These are phyloP conservation scores for Trichogramma pretiosum DNA, from an alignment of 1,140 invertebrate species.

Conservation along the genomic window DNA sequence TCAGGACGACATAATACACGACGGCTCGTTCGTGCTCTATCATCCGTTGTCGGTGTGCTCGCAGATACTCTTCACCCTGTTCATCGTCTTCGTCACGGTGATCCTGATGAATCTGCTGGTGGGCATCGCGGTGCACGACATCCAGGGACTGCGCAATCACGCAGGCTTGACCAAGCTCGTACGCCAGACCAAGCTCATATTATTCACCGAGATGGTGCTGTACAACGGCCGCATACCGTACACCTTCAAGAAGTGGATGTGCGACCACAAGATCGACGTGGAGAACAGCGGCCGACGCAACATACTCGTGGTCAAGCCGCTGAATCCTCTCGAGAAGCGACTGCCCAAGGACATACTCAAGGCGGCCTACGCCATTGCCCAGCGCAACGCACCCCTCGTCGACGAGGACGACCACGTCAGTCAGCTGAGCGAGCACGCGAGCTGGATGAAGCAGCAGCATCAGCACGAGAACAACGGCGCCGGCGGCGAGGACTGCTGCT, in stretches of 20 bases:
- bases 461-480: no score
- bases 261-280: constrained; percentile 39
- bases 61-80: constrained; percentile 54
- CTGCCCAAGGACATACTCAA: constrained; percentile 56
- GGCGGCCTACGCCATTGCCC: constrained; percentile 54
- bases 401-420: constrained; percentile 28
- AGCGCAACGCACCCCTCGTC: constrained; percentile 35
- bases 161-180: constrained; percentile 59
- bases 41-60: constrained; percentile 48
- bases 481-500: constrained; percentile 22
- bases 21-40: constrained; percentile 37
- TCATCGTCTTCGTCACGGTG: constrained; percentile 59
- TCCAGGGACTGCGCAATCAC: constrained; percentile 58
- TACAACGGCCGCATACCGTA: constrained; percentile 51
- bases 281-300: constrained; percentile 35
- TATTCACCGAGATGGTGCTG: constrained; percentile 57
- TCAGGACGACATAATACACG: constrained; percentile 35
- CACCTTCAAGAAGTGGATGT: constrained; percentile 38
- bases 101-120: constrained; percentile 62
- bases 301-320: constrained; percentile 54
- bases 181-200: constrained; percentile 57
- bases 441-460: constrained; percentile 29
- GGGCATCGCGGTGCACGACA: constrained; percentile 61
- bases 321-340: constrained; percentile 56
- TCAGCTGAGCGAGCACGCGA: constrained; percentile 24